Percentiles rank a stretch among this genome's conserved stretches.
Conservation (phyloP, 1,140 invertebrate genomes). For the Sipha flava region DNA sequence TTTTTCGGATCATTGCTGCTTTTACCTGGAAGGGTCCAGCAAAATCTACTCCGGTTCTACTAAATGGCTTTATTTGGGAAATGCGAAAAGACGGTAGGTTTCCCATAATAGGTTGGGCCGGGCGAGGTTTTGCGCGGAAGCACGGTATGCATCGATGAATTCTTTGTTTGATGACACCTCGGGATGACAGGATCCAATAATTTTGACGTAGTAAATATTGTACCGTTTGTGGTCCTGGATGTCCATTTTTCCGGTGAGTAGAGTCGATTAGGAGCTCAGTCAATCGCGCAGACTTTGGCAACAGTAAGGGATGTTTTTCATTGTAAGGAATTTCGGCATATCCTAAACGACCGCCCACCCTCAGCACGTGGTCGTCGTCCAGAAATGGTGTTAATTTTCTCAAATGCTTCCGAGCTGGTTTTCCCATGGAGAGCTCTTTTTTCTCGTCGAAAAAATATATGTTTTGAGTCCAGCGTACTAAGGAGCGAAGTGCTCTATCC, state of each 20-base stretch:
- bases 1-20: not conserved
- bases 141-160: constrained; percentile 36
- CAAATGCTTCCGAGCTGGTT: not conserved
- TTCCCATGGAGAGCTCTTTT: not conserved
- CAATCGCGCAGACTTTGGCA: constrained; percentile 38
- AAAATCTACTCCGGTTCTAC: constrained; percentile 43
- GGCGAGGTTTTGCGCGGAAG: constrained; percentile 20
- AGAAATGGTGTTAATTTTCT: not conserved
- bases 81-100: constrained; percentile 39
- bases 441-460: not conserved
- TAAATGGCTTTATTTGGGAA: constrained; percentile 40
- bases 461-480: not conserved
- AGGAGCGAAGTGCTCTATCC: not conserved
- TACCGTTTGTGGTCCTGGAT: constrained; percentile 36
- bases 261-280: constrained; percentile 37
- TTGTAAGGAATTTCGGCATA: constrained; percentile 38
- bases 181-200: constrained; percentile 37
- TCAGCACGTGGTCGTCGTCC: constrained; percentile 36
- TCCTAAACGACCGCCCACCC: constrained; percentile 43
- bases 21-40: constrained; percentile 42
- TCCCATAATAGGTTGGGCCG: constrained; percentile 39
- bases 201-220: constrained; percentile 27
- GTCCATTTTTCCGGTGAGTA: constrained; percentile 36
- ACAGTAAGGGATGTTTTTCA: constrained; percentile 44
- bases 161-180: constrained; percentile 29